These are phyloP conservation scores for Antedon bifida DNA, from an alignment of 35 echinoderm and acorn worm genomes.

Conservation along the genomic window DNA sequence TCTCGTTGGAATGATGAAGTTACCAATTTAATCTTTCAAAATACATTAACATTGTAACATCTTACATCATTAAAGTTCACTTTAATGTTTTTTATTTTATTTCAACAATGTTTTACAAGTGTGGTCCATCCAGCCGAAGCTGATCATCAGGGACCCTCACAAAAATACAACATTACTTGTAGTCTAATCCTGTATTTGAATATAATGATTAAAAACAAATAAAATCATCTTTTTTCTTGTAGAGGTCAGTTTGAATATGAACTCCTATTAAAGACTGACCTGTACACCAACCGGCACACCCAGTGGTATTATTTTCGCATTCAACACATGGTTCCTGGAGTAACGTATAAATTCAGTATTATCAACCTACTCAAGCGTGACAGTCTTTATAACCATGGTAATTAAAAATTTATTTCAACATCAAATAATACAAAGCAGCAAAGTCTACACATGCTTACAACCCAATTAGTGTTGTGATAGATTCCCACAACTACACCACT, in stretches of 20 bases:
- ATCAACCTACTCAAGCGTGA: slow-evolving; percentile 92
- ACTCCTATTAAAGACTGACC: slow-evolving; percentile 83
- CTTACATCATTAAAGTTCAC: no score
- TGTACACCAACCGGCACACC: slow-evolving; percentile 91
- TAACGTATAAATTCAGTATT: slow-evolving; percentile 84
- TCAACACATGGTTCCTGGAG: slow-evolving; percentile 65
- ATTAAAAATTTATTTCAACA: neutral
- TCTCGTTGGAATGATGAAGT: no score
- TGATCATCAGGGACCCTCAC: no score
- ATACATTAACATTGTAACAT: no score
- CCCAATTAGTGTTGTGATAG: neutral
- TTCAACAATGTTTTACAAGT: no score
- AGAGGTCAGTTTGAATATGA: slow-evolving; percentile 99
- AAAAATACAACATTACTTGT: no score
- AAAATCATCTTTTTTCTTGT: neutral
- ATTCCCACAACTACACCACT: neutral
- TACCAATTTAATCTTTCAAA: no score
- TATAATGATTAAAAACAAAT: no score
- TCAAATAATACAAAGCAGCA: no score
- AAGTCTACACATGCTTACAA: neutral
- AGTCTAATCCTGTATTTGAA: no score
- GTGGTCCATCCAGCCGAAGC: no score
- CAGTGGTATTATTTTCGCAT: slow-evolving; percentile 99
- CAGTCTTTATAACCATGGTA: slow-evolving; percentile 97
- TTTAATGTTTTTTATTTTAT: no score